Percentiles rank a stretch among this genome's conserved stretches.
These are phyloP conservation scores for Botrylloides violaceus DNA, from an alignment of 23 tunicate species.

Conservation along the genomic window DNA sequence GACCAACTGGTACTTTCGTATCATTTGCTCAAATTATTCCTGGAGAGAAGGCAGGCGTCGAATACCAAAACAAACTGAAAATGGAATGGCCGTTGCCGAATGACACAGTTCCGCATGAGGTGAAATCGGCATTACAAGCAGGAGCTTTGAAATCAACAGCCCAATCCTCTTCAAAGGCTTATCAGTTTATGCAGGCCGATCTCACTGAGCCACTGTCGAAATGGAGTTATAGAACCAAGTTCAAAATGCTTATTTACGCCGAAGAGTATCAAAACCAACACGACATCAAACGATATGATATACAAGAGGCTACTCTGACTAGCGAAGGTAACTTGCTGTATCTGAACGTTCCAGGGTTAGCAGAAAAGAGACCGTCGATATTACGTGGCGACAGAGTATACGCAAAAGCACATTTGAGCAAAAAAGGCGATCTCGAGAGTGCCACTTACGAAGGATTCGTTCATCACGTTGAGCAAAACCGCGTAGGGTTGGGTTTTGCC, in stretches of 20 bases:
- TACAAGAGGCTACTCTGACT: neutral
- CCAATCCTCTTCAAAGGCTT: no score
- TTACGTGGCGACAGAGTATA: slow-evolving; percentile 35
- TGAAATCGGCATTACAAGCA: neutral
- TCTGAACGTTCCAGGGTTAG: slow-evolving; percentile 31
- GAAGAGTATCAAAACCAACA: slow-evolving; percentile 1
- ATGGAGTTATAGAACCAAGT: neutral
- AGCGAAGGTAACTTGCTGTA: slow-evolving; percentile 21
- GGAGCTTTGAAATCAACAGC: neutral
- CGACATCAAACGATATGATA: slow-evolving; percentile 5
- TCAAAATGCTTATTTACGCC: neutral
- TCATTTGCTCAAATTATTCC: neutral
- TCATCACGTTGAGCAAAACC: slow-evolving; percentile 18
- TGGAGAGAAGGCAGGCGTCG: neutral
- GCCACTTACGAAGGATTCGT: slow-evolving; percentile 40
- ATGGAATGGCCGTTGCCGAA: slow-evolving; percentile 1
- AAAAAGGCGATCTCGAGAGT: neutral
- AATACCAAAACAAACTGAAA: slow-evolving; percentile 2
- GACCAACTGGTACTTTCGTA: no score
- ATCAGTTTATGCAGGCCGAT: neutral
- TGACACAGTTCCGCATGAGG: neutral
- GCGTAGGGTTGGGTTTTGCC: slow-evolving; percentile 33
- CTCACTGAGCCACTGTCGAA: neutral
- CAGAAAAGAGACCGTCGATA: slow-evolving; percentile 57
- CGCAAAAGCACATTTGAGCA: neutral